Percentiles rank a stretch among this genome's conserved stretches.
These are phyloP conservation scores for Resseliella maxima DNA, from an alignment of 2,888 invertebrate genomes.

Conservation along the genomic window DNA sequence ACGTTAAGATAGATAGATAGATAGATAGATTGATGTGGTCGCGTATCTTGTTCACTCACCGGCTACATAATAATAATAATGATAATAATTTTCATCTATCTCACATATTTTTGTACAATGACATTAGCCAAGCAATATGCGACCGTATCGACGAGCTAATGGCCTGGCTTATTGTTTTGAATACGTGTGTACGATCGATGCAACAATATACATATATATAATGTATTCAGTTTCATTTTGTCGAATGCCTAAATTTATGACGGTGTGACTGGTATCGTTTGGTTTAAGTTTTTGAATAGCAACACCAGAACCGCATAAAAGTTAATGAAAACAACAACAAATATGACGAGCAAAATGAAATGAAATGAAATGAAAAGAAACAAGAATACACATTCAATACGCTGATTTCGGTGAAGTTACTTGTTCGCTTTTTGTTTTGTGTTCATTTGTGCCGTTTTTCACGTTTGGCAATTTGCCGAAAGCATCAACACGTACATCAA, in stretches of 20 bases:
- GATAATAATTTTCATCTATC: no score
- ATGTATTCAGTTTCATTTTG: background rate
- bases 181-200: background rate
- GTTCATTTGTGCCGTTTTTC: background rate
- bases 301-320: background rate
- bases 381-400: background rate
- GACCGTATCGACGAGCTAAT: no score
- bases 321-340: no score
- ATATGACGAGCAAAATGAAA: background rate
- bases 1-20: no score
- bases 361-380: background rate
- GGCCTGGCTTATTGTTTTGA: no score
- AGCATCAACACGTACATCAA: conserved; percentile 51
- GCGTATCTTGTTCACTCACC: no score
- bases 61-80: no score
- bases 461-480: conserved; percentile 42
- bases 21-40: no score
- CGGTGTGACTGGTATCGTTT: background rate
- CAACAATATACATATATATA: background rate
- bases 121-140: no score
- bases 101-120: no score
- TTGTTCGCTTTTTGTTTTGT: background rate
- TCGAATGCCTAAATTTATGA: conserved; percentile 9
- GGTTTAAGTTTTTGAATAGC: background rate
- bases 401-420: conserved; percentile 18